Evolutionary conservation across 2,797 vertebrate species (phyloP), one percentile per base, ranked within the genome.

Genomic region (Bradypodion ventrale): DNA sequence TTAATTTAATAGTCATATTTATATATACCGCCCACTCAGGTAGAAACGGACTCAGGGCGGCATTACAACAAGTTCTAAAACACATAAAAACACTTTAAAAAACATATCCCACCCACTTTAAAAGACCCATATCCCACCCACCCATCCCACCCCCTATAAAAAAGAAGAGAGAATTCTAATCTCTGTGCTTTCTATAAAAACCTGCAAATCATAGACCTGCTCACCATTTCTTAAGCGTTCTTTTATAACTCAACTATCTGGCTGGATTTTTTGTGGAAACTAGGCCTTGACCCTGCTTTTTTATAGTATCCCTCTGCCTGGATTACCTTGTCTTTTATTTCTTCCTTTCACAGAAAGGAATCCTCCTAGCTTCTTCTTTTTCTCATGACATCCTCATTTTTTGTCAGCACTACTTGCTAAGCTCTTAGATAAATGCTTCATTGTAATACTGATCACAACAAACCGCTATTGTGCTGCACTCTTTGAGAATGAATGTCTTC

Each of bases 381-480:
- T 75, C 81, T 80, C 79, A 37, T 73, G 59, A 52, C 85, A 29
- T 62, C 84, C 86, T 52, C 80, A 32, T 69, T 40, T 68, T 85
- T 87, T 87, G 79, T 88, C 87, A 84, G 27, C 85, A 63, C 42
- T 69, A 52, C 56, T 49, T 83, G 80, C 52, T 85, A 75, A 81
- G 80, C 74, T 77, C 84, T 91, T 92, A 87, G 84, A 85, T 88
- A 89, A 93, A 79, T 76, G 83, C 83, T 84, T 29, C 83, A 83
- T 91, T 91, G 79, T 89, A 84, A 76, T 75, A 42, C 35, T 72
- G 90, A 52, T 82, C 72, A 32, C 69, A 90, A 88, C 90, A 93
- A 90, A 84, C 87, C 89, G 60, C 89, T 92, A 72, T 90, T 92
- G 88, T 93, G 44, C 59, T 82, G 27, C 69, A 21, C 81, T 90